Evolutionary conservation across 2,888 invertebrate species (phyloP), one percentile per base, ranked within the genome.

Genomic region (Lasius platythorax): DNA sequence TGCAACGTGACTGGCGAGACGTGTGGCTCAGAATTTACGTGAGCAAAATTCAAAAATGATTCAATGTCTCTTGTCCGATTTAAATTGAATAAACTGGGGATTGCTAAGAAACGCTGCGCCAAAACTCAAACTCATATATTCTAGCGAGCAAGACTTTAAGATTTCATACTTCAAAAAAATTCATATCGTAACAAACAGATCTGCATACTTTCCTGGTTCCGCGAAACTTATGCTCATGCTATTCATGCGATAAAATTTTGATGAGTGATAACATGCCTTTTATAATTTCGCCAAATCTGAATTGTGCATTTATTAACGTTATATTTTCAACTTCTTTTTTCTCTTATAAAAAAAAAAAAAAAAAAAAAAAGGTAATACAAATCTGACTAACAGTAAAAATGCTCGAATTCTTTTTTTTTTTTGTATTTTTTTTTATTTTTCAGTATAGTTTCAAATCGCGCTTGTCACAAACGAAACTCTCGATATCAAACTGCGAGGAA

Each of bases 21-120:
- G 66, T 53, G 64, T 50, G 74, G 53, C 79, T 82, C n/a, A 58
- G 74, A 68, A 84, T 82, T 84, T 82, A 88, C 88, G 88, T 88
- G 88, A 85, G 50, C 9, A 37, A 82, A 61, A 12, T 88, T 72
- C 66, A 46, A 8, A 72, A 88, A 75, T 30, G 37, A 61, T 43
- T 64, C 84, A 58, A 84, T 88, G 82, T 74, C 82, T 40, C 78
- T 86, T 82, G 84, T 33, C 43, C 67, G 37, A 82, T 53, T 84
- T 78, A 73, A 56, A 82, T 83, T 53, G 88, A 84, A 83, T 75
- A 40, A 79, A 68, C 23, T 18, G 43, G 43, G 23, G 28, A 79
- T 53, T 67, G 46, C 58, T 15, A 23, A 15, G 30, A 15, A 74
- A 37, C 28, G 30, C 28, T 15, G 43, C 68, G 28, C 40, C n/a